Evolutionary conservation across 2,113 vertebrate species (phyloP).

Genomic region (Saiga tatarica): DNA sequence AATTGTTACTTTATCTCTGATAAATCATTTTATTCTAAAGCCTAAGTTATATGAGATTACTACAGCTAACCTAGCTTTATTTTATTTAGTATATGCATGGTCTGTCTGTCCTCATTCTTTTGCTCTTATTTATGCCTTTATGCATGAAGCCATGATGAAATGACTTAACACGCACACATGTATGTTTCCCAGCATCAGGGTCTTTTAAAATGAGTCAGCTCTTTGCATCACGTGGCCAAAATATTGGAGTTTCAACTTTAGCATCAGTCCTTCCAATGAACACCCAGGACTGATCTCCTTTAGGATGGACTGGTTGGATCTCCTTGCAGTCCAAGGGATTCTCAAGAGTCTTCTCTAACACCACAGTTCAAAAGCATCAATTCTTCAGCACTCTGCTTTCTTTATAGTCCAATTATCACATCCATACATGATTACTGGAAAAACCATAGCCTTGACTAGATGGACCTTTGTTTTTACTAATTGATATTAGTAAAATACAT

Average conservation of each 20-base stretch:
- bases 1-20: not conserved
- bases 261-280: not conserved
- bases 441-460: not conserved
- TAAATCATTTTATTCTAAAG: not conserved
- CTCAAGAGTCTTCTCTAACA: not conserved
- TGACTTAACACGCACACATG: not conserved
- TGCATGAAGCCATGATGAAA: not conserved
- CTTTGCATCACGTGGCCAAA: accelerated
- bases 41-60: not conserved
- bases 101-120: not conserved
- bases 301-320: not conserved
- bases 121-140: not conserved
- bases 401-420: not conserved
- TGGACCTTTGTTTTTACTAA: not conserved
- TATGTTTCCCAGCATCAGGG: not conserved
- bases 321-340: not conserved
- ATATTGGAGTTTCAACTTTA: not conserved
- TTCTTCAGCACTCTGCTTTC: not conserved
- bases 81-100: not conserved
- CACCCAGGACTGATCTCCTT: not conserved
- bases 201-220: not conserved
- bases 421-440: not conserved
- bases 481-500: not conserved
- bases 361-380: not conserved
- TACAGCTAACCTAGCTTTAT: not conserved